Conservation (phyloP, 2,113 vertebrate species). For the Narcine bancroftii region DNA sequence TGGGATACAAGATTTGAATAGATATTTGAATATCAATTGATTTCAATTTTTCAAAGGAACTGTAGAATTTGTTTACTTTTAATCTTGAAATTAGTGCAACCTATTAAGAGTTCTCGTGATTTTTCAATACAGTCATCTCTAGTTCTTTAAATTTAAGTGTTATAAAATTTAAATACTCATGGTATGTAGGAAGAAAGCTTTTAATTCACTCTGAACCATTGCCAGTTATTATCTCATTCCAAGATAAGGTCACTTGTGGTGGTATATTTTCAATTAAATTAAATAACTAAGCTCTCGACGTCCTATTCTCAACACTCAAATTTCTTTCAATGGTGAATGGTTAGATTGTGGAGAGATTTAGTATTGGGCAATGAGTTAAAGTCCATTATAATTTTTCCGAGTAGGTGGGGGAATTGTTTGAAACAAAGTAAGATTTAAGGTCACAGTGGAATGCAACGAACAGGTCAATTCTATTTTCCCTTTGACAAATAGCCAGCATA, state of each 20-base stretch:
- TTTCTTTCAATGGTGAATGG: background rate
- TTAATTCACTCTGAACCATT: background rate
- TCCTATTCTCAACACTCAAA: background rate
- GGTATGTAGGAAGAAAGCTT: background rate
- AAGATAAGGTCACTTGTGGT: background rate
- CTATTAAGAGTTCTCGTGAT: background rate
- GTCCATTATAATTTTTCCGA: background rate
- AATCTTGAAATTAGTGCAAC: background rate
- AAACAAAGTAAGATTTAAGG: background rate
- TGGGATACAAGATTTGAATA: background rate
- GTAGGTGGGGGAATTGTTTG: background rate
- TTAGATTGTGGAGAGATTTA: background rate
- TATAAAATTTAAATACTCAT: slow-evolving; percentile 1
- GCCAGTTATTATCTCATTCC: background rate
- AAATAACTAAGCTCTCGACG: background rate
- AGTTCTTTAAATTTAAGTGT: background rate
- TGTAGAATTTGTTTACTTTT: background rate
- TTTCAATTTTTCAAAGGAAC: background rate
- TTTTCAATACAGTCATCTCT: background rate
- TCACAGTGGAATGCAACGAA: background rate
- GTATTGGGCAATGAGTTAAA: background rate
- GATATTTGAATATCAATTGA: background rate
- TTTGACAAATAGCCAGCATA: background rate
- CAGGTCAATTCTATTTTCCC: background rate
- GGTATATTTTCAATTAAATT: background rate